phyloP scores from a whole-genome alignment of 2,113 vertebrate species.

The Lethenteron reissneri region DNA sequence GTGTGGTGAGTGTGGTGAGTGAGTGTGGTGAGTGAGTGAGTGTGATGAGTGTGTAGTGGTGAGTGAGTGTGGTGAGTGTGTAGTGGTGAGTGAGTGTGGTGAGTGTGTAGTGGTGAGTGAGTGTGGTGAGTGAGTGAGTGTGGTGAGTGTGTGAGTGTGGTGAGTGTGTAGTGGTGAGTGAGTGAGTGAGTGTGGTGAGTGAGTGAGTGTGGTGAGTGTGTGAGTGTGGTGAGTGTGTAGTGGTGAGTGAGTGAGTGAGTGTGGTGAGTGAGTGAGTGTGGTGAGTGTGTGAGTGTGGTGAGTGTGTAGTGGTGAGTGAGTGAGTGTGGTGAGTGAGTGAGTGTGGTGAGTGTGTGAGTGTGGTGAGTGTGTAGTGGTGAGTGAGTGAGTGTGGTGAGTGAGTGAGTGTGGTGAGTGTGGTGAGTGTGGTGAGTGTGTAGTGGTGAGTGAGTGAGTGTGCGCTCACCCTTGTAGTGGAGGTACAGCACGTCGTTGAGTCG shows the following conservation, averaged over 20 bases:
- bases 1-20: no score
- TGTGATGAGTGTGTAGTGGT: not conserved
- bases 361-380: not conserved
- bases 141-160: not conserved
- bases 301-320: not conserved
- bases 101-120: not conserved
- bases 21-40: not conserved
- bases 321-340: not conserved
- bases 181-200: not conserved
- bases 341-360: not conserved
- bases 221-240: not conserved
- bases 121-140: not conserved
- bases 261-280: not conserved
- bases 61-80: not conserved
- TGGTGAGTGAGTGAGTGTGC: not conserved
- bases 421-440: not conserved
- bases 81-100: not conserved
- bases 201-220: no score
- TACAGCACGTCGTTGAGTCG: constrained; percentile 57
- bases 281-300: no score
- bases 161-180: not conserved
- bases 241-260: not conserved
- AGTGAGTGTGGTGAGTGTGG: not conserved
- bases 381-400: constrained; percentile 2
- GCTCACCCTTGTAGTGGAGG: constrained; percentile 66